Base-by-base conservation (phyloP, 2,797 vertebrate genomes). In the Pangasius djambal region DNA sequence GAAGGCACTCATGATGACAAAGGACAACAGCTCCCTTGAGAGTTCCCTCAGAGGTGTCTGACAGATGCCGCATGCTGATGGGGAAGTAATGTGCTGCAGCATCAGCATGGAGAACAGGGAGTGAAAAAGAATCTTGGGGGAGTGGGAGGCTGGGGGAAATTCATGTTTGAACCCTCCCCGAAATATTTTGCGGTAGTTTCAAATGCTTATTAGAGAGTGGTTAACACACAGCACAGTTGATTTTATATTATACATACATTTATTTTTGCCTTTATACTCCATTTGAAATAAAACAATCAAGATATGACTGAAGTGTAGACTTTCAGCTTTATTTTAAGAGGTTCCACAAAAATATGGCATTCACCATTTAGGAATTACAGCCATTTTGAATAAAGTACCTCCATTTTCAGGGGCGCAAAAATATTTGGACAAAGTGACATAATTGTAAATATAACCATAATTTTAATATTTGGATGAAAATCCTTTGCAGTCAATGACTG, bases 1-100 rank as follows among this genome's bases (percentile, higher is more conserved):
- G 86, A 92, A 92, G 91, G 79, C 86, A 70, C 79, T 88, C 61
- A 70, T 37, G 37, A 91, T 92, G 92, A 93, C 88, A 92, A 92
- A 93, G 92, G 91, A 93, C 91, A 92, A 89, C 89, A 90, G 57
- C 83, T 90, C 90, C 92, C 92, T 81, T 86, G 69, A 91, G 91
- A 91, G 63, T 75, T 83, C 65, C 83, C 88, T 88, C 28, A n/a
- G 78, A 88, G 89, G 88, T 89, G 84, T 87, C 83, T 74, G 72
- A 83, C 83, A 87, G 83, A 81, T 52, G 78, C 10, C 31, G 50
- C 69, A 87, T 83, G 61, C 37, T 48, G 81, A 85, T 85, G 86
- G 70, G 59, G 69, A 89, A 87, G 83, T 81, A 88, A 78, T 61
- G 67, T 86, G 88, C 89, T 34, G 40, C 55, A 83, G 57, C 79